Evolutionary conservation across 2,888 invertebrate genomes (phyloP), one percentile per base, ranked within the genome.

Genomic region (Oscheius sp.): DNA sequence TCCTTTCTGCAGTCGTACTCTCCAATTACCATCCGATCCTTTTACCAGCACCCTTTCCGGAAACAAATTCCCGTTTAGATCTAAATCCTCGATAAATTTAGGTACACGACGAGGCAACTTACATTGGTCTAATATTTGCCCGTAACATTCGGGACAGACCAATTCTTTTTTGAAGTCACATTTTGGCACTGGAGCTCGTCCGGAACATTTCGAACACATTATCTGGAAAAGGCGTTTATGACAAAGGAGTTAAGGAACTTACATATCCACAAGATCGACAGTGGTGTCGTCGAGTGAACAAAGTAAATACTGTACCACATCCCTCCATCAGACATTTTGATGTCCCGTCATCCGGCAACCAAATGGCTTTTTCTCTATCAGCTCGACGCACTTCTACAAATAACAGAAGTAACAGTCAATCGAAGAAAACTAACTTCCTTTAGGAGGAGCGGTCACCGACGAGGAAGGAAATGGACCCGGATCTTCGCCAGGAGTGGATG

Each of bases 301-400:
- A 92, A 0, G 93, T 94, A 89, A 95, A 95, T 89, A 92, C 93
- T 56, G 91, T 90, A 76, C 93, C 92, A 88, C 95, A 95, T 7
- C 84, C 84, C 41, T 77, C 79, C 84, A 93, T 92, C 92, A 95
- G 93, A 88, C 95, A 95, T 78, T 91, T 91, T 23, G 92, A 91
- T 2, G 94, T 93, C 83, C 93, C 93, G 12, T 92, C 91, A 89
- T 95, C 95, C 0, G 94, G 94, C 58, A 95, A 92, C 95, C 94
- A 95, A 80, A 93, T 92, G 0, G 94, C 94, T 16, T 93, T 93
- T 70, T 93, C 91, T 2, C 43, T 16, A 18, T 72, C 73, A 13
- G 43, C 45, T n/a, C 68, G 59, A 49, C n/a, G 68, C 7, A 58
- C 43, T 68, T 21, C 64, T 64, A 18, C 18, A 72, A 45, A 21